phyloP scores from a whole-genome alignment of 2,113 vertebrate species.

The Plecturocebus donacophilus region DNA sequence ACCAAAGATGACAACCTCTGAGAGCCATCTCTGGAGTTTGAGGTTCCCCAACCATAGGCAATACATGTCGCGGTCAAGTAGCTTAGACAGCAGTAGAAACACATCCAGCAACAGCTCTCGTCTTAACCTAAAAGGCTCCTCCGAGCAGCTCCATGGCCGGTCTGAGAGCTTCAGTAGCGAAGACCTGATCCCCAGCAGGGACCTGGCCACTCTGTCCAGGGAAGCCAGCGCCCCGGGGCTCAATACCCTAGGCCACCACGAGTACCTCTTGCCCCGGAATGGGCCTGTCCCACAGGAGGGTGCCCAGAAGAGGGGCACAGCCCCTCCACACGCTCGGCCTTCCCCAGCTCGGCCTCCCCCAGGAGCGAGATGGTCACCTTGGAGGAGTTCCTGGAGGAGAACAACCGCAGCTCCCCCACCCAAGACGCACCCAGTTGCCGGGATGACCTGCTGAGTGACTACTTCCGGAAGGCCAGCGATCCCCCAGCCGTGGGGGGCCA shows the following conservation, averaged over 20 bases:
- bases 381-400: slow-evolving; percentile 96
- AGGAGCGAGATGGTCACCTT: slow-evolving; percentile 97
- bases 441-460: slow-evolving; percentile 91
- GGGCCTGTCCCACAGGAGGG: slow-evolving; percentile 86
- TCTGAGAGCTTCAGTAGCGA: slow-evolving; percentile 91
- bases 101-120: slow-evolving; percentile 60
- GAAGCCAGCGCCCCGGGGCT: slow-evolving; percentile 75
- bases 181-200: slow-evolving; percentile 84
- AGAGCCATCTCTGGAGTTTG: slow-evolving; percentile 43
- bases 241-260: slow-evolving; percentile 66
- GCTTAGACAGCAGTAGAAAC: slow-evolving; percentile 68
- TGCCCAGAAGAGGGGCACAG: slow-evolving; percentile 81
- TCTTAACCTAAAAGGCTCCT: slow-evolving; percentile 77
- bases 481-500: slow-evolving; percentile 66
- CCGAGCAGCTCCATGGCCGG: slow-evolving; percentile 83
- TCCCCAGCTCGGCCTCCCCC: slow-evolving; percentile 88
- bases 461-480: slow-evolving; percentile 88
- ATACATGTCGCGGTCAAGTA: slow-evolving; percentile 9
- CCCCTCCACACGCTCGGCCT: slow-evolving; percentile 67
- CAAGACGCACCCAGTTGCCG: slow-evolving; percentile 85
- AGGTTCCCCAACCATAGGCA: slow-evolving; percentile 51
- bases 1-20: slow-evolving; percentile 80
- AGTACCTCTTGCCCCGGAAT: slow-evolving; percentile 82
- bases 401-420: slow-evolving; percentile 88
- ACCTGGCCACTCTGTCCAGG: slow-evolving; percentile 73